A percentile compares a stretch with the other conserved stretches of the same genome.
Conservation (phyloP, 1,140 invertebrate species). For the Melipona quadrifasciata region DNA sequence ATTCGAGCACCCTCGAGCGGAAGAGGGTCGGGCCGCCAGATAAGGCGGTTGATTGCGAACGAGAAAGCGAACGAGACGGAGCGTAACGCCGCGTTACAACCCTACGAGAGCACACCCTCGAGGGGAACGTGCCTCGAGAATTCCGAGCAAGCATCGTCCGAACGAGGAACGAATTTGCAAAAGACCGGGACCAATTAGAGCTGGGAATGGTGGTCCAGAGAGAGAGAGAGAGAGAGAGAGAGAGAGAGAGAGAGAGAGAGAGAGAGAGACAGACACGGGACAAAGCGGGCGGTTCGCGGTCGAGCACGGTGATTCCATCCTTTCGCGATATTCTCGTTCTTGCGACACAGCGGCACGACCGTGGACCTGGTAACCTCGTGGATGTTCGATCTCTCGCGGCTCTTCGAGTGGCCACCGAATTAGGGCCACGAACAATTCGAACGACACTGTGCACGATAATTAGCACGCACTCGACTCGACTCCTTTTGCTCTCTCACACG, state of each 20-base stretch:
- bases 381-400: background rate
- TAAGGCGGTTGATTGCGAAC: conserved; percentile 52
- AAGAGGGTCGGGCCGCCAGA: conserved; percentile 24
- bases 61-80: conserved; percentile 41
- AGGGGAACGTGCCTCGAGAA: conserved; percentile 8
- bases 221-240: background rate
- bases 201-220: background rate
- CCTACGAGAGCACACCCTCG: conserved; percentile 4
- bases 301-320: background rate
- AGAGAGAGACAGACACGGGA: background rate
- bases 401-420: background rate
- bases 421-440: background rate
- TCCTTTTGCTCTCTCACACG: too few species aligned
- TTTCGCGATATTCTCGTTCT: background rate
- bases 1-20: conserved; percentile 40
- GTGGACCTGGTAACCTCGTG: background rate
- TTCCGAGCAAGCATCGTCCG: conserved; percentile 26
- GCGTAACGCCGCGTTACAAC: conserved; percentile 5
- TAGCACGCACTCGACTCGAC: background rate
- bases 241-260: background rate
- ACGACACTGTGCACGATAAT: background rate
- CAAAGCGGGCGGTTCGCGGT: conserved; percentile 1
- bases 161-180: conserved; percentile 41
- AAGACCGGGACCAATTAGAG: conserved; percentile 30
- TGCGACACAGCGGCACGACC: background rate